Conservation (phyloP, 2,888 invertebrate genomes). For the Tridacna gigas region DNA sequence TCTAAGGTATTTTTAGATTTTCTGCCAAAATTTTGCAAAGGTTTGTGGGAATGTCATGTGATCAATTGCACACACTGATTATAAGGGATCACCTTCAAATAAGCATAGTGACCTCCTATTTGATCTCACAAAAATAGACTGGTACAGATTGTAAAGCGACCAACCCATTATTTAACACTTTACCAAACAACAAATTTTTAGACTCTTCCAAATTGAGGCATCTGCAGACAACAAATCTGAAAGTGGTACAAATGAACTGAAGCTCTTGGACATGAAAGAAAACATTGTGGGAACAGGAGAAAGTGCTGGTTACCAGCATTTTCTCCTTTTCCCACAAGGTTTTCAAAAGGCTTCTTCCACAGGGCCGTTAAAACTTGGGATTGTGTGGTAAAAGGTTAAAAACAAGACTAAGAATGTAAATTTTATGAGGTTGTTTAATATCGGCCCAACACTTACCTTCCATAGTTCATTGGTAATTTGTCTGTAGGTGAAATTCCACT, state of each 20-base stretch:
- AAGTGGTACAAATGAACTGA: background rate
- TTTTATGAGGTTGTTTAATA: background rate
- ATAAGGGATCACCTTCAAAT: too few species aligned
- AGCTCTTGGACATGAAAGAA: background rate
- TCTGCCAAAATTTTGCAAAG: too few species aligned
- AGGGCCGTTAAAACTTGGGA: background rate
- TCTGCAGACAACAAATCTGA: background rate
- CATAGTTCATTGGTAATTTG: constrained; percentile 18
- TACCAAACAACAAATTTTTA: background rate
- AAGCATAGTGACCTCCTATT: too few species aligned
- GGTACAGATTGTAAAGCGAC: too few species aligned
- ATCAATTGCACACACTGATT: too few species aligned
- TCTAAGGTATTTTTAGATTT: too few species aligned
- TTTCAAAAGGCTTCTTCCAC: background rate
- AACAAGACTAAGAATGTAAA: too few species aligned
- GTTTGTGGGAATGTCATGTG: too few species aligned
- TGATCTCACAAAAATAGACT: too few species aligned
- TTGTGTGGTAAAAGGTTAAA: too few species aligned
- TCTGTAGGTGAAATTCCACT: constrained; percentile 14
- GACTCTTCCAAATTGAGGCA: background rate
- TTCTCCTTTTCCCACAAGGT: background rate
- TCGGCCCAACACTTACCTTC: background rate
- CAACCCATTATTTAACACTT: too few species aligned
- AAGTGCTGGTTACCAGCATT: background rate
- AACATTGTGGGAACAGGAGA: constrained; percentile 3